Evolutionary conservation across 1,140 invertebrate genomes (phyloP).

Genomic region (Leptoteleia sp.): DNA sequence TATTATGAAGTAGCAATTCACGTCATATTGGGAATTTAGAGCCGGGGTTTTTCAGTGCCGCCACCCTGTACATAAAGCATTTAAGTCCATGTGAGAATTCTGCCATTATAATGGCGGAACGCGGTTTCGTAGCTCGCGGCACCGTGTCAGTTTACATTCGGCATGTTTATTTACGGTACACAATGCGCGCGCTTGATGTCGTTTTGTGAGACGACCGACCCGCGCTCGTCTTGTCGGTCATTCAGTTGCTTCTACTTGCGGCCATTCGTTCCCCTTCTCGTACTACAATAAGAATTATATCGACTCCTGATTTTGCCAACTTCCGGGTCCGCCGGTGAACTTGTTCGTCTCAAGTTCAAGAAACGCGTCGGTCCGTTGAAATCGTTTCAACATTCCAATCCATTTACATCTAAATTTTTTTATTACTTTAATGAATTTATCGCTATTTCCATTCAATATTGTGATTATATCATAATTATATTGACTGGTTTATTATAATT

Average conservation of each 20-base stretch:
- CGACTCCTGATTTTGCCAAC: constrained; percentile 60
- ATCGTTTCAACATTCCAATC: too few species aligned
- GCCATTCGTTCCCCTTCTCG: constrained; percentile 45
- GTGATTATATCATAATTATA: too few species aligned
- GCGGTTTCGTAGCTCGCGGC: constrained; percentile 39
- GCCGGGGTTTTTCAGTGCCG: constrained; percentile 9
- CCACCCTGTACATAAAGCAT: constrained; percentile 32
- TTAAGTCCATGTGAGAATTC: constrained; percentile 27
- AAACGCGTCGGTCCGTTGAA: constrained; percentile 26
- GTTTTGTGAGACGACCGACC: constrained; percentile 49
- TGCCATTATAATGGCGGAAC: constrained; percentile 31
- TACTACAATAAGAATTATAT: constrained; percentile 56
- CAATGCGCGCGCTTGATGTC: constrained; percentile 27
- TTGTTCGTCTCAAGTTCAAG: constrained; percentile 54
- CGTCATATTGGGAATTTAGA: too few species aligned
- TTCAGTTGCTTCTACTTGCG: constrained; percentile 49
- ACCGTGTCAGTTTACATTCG: constrained; percentile 50
- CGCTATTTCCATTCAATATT: too few species aligned
- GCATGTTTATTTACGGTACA: constrained; percentile 20
- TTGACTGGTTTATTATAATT: too few species aligned
- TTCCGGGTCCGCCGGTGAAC: constrained; percentile 58
- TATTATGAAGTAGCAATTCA: too few species aligned
- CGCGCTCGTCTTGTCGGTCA: constrained; percentile 43
- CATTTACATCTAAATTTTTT: too few species aligned
- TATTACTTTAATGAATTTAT: too few species aligned